Percentiles rank a stretch among this genome's conserved stretches.
Evolutionary conservation across 2,797 vertebrate species (phyloP).

Genomic region (Anniella stebbinsi): DNA sequence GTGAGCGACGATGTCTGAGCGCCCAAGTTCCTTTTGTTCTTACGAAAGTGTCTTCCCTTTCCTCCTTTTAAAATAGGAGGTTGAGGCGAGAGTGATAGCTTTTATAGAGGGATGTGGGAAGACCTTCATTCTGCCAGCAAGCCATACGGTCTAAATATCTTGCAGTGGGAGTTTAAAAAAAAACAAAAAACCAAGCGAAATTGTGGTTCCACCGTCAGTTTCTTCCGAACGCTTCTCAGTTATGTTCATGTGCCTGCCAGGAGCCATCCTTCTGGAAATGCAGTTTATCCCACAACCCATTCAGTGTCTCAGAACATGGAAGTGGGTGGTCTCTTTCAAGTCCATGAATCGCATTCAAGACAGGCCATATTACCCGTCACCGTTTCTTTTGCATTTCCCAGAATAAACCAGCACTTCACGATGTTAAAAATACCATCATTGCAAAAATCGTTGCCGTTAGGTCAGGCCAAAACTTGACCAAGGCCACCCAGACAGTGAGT

Average conservation of each 20-base stretch:
- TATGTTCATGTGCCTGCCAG: not conserved
- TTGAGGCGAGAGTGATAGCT: not conserved
- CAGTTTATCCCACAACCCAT: not conserved
- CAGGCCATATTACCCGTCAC: not conserved
- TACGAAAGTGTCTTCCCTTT: not conserved
- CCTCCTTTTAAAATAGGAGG: not conserved
- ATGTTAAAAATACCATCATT: no score
- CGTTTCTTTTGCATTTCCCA: not conserved
- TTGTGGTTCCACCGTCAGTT: not conserved
- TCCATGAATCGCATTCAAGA: not conserved
- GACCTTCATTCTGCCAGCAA: not conserved
- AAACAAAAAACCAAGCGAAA: not conserved
- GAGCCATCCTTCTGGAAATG: not conserved
- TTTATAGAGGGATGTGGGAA: not conserved
- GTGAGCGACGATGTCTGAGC: no score
- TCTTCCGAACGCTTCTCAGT: not conserved
- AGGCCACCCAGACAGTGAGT: not conserved
- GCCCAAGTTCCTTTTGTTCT: not conserved
- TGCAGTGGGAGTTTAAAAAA: not conserved
- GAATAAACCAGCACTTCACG: not conserved
- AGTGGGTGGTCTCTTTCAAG: slow-evolving; percentile 6
- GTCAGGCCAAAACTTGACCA: not conserved
- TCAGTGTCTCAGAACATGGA: not conserved
- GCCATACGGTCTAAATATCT: not conserved
- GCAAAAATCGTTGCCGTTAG: no score